Evolutionary conservation across 2,113 vertebrate genomes (phyloP), one percentile per base, ranked within the genome.

Genomic region (Haplochromis vanheusdeni): DNA sequence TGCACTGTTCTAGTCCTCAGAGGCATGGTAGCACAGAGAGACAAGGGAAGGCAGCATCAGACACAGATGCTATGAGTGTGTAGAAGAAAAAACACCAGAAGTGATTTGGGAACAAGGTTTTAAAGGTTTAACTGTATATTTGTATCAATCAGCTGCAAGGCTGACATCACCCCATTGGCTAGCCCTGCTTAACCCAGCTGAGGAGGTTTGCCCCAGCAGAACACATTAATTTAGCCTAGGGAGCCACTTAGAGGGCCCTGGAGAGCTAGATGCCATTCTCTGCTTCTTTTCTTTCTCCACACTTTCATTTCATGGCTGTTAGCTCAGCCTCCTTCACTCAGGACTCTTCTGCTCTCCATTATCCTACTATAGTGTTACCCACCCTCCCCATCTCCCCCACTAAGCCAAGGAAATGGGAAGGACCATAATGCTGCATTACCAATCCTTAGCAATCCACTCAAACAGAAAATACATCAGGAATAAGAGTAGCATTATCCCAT

Each of bases 271-370:
- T 23, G 86, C 77, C 82, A 81, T 92, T 92, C 87, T 93, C 85
- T 89, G 82, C 85, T 87, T 89, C 87, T 90, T 84, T 93, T 90
- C 90, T 93, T 89, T 92, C 89, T 93, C 83, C 84, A 91, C 62
- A 73, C 89, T 92, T 93, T 95, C 87, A 95, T 95, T 95, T 95
- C 95, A 95, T 93, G 95, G 87, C 89, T 95, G 93, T 96, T 95
- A 95, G 90, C 90, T 92, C 90, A 91, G 92, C 89, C 89, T 94
- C 89, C 93, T 91, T 68, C 80, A 94, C 91, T 90, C 86, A 82
- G 80, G 65, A 84, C 88, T 90, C 89, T 85, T 70, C 84, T 86
- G 88, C 85, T 93, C 86, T 90, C 90, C 90, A 95, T 94, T 94
- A 93, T 91, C 82, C 87, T 47, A 80, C 94, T 94, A 88, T 87